Base-by-base conservation (phyloP, 2,113 vertebrate species). In the Mixornis gularis region DNA sequence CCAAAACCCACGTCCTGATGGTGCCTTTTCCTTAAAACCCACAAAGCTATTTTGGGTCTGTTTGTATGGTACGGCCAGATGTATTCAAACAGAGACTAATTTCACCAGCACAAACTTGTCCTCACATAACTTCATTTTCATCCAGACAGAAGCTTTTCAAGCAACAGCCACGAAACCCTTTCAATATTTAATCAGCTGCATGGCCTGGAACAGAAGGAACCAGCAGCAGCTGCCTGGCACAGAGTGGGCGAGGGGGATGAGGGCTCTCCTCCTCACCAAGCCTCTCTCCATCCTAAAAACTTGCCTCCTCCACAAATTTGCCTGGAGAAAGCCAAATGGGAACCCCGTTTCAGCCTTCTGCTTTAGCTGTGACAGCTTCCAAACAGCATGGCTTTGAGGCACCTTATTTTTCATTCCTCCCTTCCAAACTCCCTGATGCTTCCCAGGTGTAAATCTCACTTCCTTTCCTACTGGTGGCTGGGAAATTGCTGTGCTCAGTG, bases 171-270 rank as follows among this genome's bases (percentile, higher is more conserved):
- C 6, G 32, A 84, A 93, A 70, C 30, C 29, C 38, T 92, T 84
- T 96, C 87, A 96, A 96, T 95, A 94, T 94, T 96, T 96, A 86
- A 96, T 95, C 96, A 96, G 91, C 91, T 91, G 94, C 52, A 0
- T 26, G 85, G 82, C 83, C 76, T 68, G 82, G 74, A 92, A 88
- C 25, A 71, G 76, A 9, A 0, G 36, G 60, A 34, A 71, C 76
- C 1, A 34, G 76, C 87, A 88, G 86, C 89, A 91, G 85, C 85
- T 83, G 95, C 78, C 68, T 80, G 66, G 84, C 2, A 3, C 43
- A 27, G 64, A 44, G 79, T 0, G 0, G 59, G 19, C 0, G 0
- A 48, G 27, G 44, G 17, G 36, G 10, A 22, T 29, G 63, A 65
- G 22, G 1, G 3, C 55, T 93, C 26, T 58, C 8, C 9, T 51